Base-by-base conservation (phyloP, 2,113 vertebrate species). In the Paraplagusia blochii region DNA sequence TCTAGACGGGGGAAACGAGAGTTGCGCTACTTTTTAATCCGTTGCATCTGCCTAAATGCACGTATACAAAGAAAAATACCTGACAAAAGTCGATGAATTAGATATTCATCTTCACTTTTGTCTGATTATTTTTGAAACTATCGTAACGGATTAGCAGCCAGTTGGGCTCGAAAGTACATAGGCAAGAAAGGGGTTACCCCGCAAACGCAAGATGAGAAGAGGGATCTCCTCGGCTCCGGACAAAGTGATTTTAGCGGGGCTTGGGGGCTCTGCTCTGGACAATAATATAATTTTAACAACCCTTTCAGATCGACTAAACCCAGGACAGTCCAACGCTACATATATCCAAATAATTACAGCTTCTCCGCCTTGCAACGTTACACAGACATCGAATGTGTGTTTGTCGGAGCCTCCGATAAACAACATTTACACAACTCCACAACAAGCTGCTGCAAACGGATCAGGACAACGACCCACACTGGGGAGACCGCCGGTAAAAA, bases 11-110 rank as follows among this genome's bases (percentile, higher is more conserved):
- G 50, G 66, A 79, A 76, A 74, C 74, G 77, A 80, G 84, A 85
- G 83, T 88, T 83, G 83, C 76, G 82, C 80, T 81, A 87, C 85
- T 87, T 88, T 88, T 83, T 87, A 89, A 90, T 89, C 89, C 87
- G 75, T 86, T 80, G 87, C 89, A 88, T 89, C 87, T 88, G 85
- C 81, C 82, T 83, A 81, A 87, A 89, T 88, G 85, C 80, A 78
- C 75, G n/a, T 57, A 65, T 65, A 44, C 60, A 62, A 62, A 74
- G 66, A 57, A 19, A 71, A 78, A 66, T 86, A 75, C 62, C 66
- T 76, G 66, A 43, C 68, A 18, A 40, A 82, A 72, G 76, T 84
- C 87, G 85, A 78, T 78, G 35, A 57, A 71, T 82, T 71, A 79
- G 85, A 85, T 71, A 77, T 29, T 74, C 49, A 71, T 71, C 82